phyloP scores from a whole-genome alignment of 2,113 vertebrate genomes.

The Aplodontia rufa region DNA sequence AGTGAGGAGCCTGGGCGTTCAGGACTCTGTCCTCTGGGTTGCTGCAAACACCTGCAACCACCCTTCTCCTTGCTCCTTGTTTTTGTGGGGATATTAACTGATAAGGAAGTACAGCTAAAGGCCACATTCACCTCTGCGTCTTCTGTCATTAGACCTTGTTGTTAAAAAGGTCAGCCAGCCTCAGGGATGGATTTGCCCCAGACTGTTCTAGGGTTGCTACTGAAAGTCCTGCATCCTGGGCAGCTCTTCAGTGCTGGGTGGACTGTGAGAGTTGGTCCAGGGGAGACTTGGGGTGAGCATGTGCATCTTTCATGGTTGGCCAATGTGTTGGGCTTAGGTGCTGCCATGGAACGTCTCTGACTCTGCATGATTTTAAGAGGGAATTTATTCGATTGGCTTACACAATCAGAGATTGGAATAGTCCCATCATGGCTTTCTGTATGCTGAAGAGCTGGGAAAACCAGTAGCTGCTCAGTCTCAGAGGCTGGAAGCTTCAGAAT shows the following conservation, averaged over 20 bases:
- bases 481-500: neutral
- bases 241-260: neutral
- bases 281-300: neutral
- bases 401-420: neutral
- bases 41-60: neutral
- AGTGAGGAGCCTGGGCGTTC: neutral
- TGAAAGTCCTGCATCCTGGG: neutral
- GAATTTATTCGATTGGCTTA: neutral
- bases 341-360: neutral
- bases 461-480: neutral
- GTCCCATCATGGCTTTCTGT: neutral
- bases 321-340: fast-evolving
- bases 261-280: neutral
- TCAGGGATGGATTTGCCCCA: constrained; percentile 6
- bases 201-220: constrained; percentile 37
- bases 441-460: neutral
- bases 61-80: neutral
- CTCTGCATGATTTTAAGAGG: neutral
- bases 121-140: constrained; percentile 43
- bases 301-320: neutral
- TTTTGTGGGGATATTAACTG: neutral
- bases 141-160: constrained; percentile 26
- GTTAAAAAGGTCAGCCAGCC: constrained; percentile 59
- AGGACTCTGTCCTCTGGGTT: neutral
- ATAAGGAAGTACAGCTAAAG: neutral